Evolutionary conservation across 2,888 invertebrate species (phyloP).

Genomic region (Acanthoscelides obtectus): DNA sequence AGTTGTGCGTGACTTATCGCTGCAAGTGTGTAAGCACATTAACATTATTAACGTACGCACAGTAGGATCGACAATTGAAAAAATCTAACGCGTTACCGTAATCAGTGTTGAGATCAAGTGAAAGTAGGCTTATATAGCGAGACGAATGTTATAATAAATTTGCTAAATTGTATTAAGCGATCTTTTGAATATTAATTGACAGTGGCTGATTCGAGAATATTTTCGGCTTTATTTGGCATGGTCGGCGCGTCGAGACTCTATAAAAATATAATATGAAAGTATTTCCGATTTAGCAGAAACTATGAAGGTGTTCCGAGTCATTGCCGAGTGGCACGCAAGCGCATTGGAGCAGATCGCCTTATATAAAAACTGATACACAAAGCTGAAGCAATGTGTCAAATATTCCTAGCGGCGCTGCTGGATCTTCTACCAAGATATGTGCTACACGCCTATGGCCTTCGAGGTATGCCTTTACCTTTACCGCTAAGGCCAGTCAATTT

Average conservation of each 20-base stretch:
- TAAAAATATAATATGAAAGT: too few relatives aligned
- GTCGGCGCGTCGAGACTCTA: neutral
- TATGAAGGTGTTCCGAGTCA: too few relatives aligned
- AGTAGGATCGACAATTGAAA: neutral
- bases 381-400: too few relatives aligned
- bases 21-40: neutral
- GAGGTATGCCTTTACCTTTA: too few relatives aligned
- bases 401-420: too few relatives aligned
- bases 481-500: too few relatives aligned
- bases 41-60: neutral
- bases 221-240: neutral
- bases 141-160: neutral
- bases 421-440: too few relatives aligned
- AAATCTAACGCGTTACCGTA: neutral
- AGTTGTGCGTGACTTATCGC: neutral
- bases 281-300: too few relatives aligned
- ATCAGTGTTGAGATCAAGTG: neutral
- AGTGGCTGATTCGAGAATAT: neutral
- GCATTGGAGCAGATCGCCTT: too few relatives aligned
- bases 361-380: too few relatives aligned
- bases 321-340: too few relatives aligned
- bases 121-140: neutral
- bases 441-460: too few relatives aligned
- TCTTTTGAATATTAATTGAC: neutral
- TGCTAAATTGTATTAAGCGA: neutral